These are phyloP conservation scores for Myripristis murdjan DNA, from an alignment of 2,797 vertebrate genomes.

Conservation along the genomic window DNA sequence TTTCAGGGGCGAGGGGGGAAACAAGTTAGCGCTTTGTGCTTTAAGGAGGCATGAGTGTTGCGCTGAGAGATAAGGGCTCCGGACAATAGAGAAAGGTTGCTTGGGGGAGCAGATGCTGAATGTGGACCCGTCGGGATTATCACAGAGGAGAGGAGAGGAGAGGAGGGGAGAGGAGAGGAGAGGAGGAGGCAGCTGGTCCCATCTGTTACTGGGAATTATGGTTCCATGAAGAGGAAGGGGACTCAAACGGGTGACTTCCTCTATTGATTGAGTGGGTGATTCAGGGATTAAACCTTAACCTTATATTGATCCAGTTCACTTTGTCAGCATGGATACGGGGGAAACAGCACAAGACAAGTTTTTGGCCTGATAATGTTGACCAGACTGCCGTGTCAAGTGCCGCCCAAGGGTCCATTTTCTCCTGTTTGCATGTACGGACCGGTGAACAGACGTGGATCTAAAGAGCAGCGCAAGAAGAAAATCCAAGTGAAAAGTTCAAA, in stretches of 20 bases:
- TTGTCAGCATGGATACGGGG: constrained; percentile 26
- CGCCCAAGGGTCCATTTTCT: not conserved
- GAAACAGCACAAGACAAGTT: constrained; percentile 15
- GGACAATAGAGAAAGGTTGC: constrained; percentile 61
- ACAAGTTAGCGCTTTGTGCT: constrained; percentile 63
- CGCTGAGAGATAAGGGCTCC: constrained; percentile 57
- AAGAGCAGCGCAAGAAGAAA: no score
- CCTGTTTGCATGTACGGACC: not conserved
- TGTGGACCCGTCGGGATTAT: constrained; percentile 66
- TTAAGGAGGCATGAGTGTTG: constrained; percentile 46
- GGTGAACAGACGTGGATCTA: no score
- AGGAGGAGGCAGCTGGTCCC: constrained; percentile 39
- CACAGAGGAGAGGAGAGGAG: constrained; percentile 53
- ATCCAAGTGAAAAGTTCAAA: no score
- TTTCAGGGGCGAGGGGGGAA: constrained; percentile 38
- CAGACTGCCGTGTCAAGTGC: constrained; percentile 14
- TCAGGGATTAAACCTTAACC: constrained; percentile 78
- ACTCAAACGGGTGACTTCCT: constrained; percentile 74
- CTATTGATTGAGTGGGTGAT: constrained; percentile 78
- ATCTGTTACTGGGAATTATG: constrained; percentile 63
- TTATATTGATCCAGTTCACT: constrained; percentile 66
- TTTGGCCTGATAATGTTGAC: not conserved
- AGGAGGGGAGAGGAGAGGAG: not conserved
- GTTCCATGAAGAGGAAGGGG: constrained; percentile 50
- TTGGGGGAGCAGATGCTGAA: constrained; percentile 39